Evolutionary conservation across 2,888 invertebrate species (phyloP).

Genomic region (Sphaerophoria taeniata): DNA sequence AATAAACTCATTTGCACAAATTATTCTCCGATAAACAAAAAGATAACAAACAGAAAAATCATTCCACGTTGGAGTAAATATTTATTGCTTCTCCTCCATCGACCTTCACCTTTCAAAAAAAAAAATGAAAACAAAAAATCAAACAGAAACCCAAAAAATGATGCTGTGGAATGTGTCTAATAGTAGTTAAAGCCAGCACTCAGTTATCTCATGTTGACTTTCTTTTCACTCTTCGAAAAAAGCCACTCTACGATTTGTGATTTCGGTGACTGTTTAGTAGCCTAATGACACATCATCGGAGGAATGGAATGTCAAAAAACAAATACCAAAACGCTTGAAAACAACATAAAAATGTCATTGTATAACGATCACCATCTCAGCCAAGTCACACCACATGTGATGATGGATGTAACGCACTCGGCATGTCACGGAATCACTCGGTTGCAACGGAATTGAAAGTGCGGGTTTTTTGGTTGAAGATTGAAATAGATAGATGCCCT

Average conservation of each 20-base stretch:
- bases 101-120: constrained; percentile 66
- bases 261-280: constrained; percentile 32
- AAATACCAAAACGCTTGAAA: background rate
- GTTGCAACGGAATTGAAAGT: constrained; percentile 22
- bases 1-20: constrained; percentile 68
- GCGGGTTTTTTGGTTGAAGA: background rate
- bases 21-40: constrained; percentile 43
- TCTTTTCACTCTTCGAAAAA: constrained; percentile 41
- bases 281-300: constrained; percentile 30
- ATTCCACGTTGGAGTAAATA: constrained; percentile 10
- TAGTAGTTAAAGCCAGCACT: background rate
- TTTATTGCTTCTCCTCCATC: constrained; percentile 39
- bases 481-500: constrained; percentile 35
- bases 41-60: constrained; percentile 26
- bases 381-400: background rate
- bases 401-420: constrained; percentile 40
- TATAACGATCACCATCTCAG: constrained; percentile 13
- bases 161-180: constrained; percentile 4
- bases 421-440: constrained; percentile 63
- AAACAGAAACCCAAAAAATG: background rate
- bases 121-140: background rate
- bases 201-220: constrained; percentile 38
- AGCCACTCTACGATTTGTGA: background rate
- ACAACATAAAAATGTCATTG: constrained; percentile 29
- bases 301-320: constrained; percentile 60